Conservation (phyloP, 2,113 vertebrate genomes). For the Tamias sibiricus region DNA sequence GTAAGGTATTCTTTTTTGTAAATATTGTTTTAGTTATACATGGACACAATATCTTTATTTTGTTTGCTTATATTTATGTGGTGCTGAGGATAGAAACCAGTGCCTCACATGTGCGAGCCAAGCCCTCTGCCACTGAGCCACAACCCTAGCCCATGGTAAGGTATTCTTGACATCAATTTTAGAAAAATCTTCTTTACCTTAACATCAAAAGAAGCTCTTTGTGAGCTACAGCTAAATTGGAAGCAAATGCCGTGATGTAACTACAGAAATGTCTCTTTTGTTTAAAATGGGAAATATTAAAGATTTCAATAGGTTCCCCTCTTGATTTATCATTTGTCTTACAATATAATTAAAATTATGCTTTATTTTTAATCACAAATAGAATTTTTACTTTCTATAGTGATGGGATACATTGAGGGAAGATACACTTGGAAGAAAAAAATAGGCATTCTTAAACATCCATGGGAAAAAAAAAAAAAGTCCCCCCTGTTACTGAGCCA, state of each 20-base stretch:
- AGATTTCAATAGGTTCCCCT: background rate
- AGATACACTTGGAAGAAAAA: background rate
- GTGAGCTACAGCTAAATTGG: background rate
- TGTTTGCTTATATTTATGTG: no score
- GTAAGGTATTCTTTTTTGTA: background rate
- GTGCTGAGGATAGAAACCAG: no score
- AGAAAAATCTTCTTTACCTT: slow-evolving; percentile 10
- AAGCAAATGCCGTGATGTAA: background rate
- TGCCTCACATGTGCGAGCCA: no score
- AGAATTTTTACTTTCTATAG: background rate
- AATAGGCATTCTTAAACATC: background rate
- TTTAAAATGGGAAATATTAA: background rate
- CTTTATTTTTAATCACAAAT: background rate
- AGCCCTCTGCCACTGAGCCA: no score
- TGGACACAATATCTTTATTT: no score
- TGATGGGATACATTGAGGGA: background rate
- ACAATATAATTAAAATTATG: background rate
- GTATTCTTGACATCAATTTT: background rate
- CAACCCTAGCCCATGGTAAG: background rate
- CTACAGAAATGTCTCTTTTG: background rate
- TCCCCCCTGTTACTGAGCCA: background rate
- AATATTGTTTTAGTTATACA: no score
- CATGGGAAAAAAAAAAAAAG: background rate
- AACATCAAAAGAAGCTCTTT: background rate
- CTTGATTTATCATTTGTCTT: background rate